Conservation (phyloP, 30 jellyfish, hydroid and myxozoan species). For the Aurelia coerulea region DNA sequence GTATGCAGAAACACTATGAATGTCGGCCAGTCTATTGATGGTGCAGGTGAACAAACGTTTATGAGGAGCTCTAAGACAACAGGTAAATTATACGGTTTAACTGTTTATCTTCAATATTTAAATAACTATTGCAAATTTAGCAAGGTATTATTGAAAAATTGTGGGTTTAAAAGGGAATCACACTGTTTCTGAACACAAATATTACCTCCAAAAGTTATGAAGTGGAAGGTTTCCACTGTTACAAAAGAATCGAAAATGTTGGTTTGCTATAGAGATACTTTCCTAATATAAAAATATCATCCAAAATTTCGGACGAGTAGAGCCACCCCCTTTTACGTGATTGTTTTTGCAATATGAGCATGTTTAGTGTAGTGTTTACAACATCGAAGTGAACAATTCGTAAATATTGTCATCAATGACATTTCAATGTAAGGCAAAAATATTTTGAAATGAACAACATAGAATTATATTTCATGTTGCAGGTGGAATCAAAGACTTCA, state of each 20-base stretch:
- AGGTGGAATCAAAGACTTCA: conserved; percentile 55
- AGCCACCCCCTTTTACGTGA: too few species aligned
- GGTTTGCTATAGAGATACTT: conserved; percentile 4
- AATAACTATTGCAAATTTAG: background rate
- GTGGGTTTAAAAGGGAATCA: background rate
- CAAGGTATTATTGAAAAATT: background rate
- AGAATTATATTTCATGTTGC: background rate
- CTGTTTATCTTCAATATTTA: background rate
- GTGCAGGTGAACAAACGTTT: conserved; percentile 54
- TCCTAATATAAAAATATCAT: too few species aligned
- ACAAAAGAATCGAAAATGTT: background rate
- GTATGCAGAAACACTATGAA: conserved; percentile 21
- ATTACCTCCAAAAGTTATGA: conserved; percentile 14
- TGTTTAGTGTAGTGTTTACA: too few species aligned
- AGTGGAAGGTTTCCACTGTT: background rate
- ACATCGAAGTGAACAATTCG: too few species aligned
- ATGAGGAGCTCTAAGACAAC: conserved; percentile 30
- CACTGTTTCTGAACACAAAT: conserved; percentile 12
- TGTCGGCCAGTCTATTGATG: conserved; percentile 45
- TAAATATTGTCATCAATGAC: background rate
- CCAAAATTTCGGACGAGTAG: too few species aligned
- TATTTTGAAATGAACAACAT: background rate
- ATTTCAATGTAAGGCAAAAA: background rate
- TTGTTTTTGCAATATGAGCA: too few species aligned
- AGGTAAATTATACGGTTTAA: background rate